These are phyloP conservation scores for Lordiphosa fenestrarum DNA, from an alignment of 2,888 invertebrate genomes.

Conservation along the genomic window DNA sequence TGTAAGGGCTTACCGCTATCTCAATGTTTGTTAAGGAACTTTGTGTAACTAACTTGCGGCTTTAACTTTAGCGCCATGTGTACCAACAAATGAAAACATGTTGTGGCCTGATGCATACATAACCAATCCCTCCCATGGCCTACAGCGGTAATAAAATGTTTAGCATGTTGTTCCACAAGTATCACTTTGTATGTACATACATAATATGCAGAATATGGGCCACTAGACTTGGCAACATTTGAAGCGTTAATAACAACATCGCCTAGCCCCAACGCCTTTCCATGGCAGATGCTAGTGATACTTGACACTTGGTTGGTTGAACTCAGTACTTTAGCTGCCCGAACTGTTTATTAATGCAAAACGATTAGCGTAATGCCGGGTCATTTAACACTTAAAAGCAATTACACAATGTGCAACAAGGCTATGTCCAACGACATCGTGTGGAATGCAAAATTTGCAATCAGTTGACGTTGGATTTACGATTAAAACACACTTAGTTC, in stretches of 20 bases:
- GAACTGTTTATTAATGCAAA: conserved; percentile 38
- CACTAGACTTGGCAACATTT: conserved; percentile 16
- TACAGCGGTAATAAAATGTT: conserved; percentile 26
- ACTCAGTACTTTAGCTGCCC: conserved; percentile 10
- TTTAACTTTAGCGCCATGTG: conserved; percentile 16
- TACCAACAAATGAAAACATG: background rate
- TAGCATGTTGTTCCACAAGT: conserved; percentile 10
- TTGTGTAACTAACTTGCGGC: conserved; percentile 26
- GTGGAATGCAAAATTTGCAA: conserved; percentile 15
- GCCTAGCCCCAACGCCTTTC: conserved; percentile 1
- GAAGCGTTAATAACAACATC: conserved; percentile 23
- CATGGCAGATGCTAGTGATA: conserved; percentile 8
- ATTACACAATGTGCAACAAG: conserved; percentile 19
- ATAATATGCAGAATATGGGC: conserved; percentile 6
- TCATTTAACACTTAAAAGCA: conserved; percentile 39
- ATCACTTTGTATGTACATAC: conserved; percentile 3
- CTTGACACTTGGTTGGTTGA: conserved; percentile 4
- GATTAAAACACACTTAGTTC: conserved; percentile 22
- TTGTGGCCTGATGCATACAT: conserved; percentile 26
- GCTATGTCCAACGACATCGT: background rate
- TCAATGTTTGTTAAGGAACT: conserved; percentile 13
- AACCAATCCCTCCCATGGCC: conserved; percentile 22
- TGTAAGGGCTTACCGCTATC: conserved; percentile 6
- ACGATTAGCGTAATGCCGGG: conserved; percentile 42
- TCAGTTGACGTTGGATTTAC: conserved; percentile 8